Conservation (phyloP, 2,888 invertebrate genomes). For the Syritta pipiens region DNA sequence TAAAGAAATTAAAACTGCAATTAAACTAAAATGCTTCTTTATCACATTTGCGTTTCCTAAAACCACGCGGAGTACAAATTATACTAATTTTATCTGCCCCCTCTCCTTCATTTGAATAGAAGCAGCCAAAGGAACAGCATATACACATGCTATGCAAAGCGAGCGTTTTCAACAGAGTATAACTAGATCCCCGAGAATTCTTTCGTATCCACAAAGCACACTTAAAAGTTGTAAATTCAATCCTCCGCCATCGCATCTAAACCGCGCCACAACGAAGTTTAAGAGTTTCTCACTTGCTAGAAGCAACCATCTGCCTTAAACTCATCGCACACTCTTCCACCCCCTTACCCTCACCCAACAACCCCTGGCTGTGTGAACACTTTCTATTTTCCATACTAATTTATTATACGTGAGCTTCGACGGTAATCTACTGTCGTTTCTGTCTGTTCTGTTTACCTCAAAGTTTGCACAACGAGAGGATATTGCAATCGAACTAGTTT, state of each 20-base stretch:
- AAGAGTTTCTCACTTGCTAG: slow-evolving; percentile 25
- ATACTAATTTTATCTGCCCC: not conserved
- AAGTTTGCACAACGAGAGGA: slow-evolving; percentile 11
- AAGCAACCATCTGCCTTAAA: slow-evolving; percentile 27
- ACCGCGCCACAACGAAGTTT: slow-evolving; percentile 14
- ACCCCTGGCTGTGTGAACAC: not conserved
- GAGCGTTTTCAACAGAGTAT: not conserved
- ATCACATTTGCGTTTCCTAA: not conserved
- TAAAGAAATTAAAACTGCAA: no score
- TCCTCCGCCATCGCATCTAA: not conserved
- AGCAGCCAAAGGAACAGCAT: no score
- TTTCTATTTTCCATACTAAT: slow-evolving; percentile 40
- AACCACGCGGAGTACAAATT: not conserved
- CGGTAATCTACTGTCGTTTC: slow-evolving; percentile 1
- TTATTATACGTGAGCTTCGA: slow-evolving; percentile 13
- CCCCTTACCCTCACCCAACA: no score
- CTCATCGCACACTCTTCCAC: no score
- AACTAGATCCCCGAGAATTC: not conserved
- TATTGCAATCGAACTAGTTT: slow-evolving; percentile 27
- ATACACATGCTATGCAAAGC: no score
- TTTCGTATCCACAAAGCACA: not conserved
- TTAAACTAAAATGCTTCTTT: not conserved
- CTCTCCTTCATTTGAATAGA: no score
- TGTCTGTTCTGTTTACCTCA: not conserved
- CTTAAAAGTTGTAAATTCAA: slow-evolving; percentile 14